Base-by-base conservation (phyloP, 2,797 vertebrate genomes). In the Simalia tracyae region DNA sequence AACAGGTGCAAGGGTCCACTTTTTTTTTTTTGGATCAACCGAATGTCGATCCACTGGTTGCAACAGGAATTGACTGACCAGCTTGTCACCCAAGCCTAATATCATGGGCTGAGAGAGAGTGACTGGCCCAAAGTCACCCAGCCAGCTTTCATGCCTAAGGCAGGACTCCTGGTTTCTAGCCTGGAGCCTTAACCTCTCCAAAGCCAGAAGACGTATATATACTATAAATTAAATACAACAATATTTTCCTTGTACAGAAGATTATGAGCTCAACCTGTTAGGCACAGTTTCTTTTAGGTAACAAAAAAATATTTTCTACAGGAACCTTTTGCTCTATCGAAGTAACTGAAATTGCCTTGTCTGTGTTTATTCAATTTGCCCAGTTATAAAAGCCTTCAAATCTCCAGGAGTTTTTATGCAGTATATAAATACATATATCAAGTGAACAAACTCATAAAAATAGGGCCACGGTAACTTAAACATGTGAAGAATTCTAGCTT, bases 251-350 rank as follows among this genome's bases (percentile, higher is more conserved):
- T 42, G 36, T 46, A 11, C 9, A 46, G 11, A 6, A 68, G 36
- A 1, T 76, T 76, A 93, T 92, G 24, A 91, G 90, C 86, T 94
- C 89, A 36, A 91, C 89, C 14, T 76, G 87, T 89, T 91, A 92
- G 92, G 42, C 90, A 90, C 54, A 3, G 87, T 5, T 72, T 5
- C 15, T 72, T 76, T 89, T 91, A 59, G 68, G 56, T 66, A 85
- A 12, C 5, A 31, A 22, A 84, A 26, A 26, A 28, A 11, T 50
- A 11, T 89, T 72, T 89, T 72, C 56, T 60, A 26, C 1, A 64
- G 17, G 28, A 64, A 24, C 10, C 17, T 42, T 17, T n/a, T 61
- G 42, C 2, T 56, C 8, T 59, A 12, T 46, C 36, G 85, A 42
- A 10, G 17, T 14, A 24, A 89, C 0, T 66, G 8, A 88, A 56